Evolutionary conservation across 2,888 invertebrate species (phyloP), one percentile per base, ranked within the genome.

Genomic region (Drymonia ruficornis): DNA sequence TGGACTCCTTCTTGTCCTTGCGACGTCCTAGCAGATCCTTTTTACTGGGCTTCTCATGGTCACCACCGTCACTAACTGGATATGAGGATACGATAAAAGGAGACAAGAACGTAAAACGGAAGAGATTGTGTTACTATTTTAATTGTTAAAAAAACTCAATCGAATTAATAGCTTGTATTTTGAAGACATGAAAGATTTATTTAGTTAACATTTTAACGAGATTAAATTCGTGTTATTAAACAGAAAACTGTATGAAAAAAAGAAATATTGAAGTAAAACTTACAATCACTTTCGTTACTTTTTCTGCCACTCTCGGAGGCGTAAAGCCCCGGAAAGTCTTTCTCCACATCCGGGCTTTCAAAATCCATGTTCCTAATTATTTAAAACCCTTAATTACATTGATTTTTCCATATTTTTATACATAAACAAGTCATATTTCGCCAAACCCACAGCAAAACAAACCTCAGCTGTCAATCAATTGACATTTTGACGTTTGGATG

Each of bases 261-360:
- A 11, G 11, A 31, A 31, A 11, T 31, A 9, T 9, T 31, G 11
- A 11, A 9, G 42, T 47, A 40, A 52, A 61, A 93, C 95, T 94
- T 94, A 97, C 96, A 96, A 81, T 97, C 97, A 81, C 96, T 97
- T 86, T 97, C 97, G 78, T 96, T 96, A 79, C 94, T 95, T 84
- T 94, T 95, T 77, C 95, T 95, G 38, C 95, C 95, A 49, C 95
- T 93, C 87, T 97, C 97, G 2, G 97, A 96, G 38, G 96, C 96
- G 80, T 97, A 98, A 50, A 97, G 87, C 46, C 98, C 97, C 23
- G 97, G 97, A 86, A 98, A 98, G 81, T 97, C 97, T 84, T 97
- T 97, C 87, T 97, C 97, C 38, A 96, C 97, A 80, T 98, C 97
- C 28, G 97, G 97, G 85, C 97, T 97, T 87, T 96, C 96, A 85